These are phyloP conservation scores for Chiloscyllium plagiosum DNA, from an alignment of 2,113 vertebrate species.

Conservation along the genomic window DNA sequence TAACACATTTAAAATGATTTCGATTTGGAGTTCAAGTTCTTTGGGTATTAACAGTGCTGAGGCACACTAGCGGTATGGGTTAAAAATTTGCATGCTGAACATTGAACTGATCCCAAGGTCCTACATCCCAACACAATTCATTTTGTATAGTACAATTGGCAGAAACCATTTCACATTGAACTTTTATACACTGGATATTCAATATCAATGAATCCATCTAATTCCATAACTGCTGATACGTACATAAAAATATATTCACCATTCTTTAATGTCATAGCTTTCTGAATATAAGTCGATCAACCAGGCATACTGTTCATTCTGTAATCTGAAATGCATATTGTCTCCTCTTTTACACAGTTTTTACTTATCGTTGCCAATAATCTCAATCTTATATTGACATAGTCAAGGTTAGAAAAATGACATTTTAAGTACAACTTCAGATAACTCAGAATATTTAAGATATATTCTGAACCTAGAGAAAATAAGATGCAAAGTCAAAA, in stretches of 20 bases:
- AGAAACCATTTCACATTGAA: not conserved
- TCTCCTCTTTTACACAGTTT: not conserved
- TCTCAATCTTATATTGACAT: not conserved
- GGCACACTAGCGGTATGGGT: not conserved
- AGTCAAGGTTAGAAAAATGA: not conserved
- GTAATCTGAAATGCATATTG: not conserved
- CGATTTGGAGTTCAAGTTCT: not conserved
- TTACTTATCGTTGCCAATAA: not conserved
- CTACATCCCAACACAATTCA: not conserved
- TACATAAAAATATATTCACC: not conserved
- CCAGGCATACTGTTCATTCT: not conserved
- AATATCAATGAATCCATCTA: not conserved
- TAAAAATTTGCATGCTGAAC: not conserved
- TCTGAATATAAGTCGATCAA: not conserved
- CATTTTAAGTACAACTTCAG: not conserved
- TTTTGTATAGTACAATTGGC: not conserved
- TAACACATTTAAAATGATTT: not conserved
- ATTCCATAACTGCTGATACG: not conserved
- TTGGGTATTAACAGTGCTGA: not conserved
- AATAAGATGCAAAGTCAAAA: not conserved
- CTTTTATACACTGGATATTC: not conserved
- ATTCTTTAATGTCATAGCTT: not conserved
- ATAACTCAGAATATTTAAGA: not conserved
- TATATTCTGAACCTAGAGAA: not conserved
- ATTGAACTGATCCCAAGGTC: not conserved